A percentile compares a stretch with the other conserved stretches of the same genome.
phyloP scores from a whole-genome alignment of 2,888 invertebrate genomes.

The Hetaerina titia region DNA sequence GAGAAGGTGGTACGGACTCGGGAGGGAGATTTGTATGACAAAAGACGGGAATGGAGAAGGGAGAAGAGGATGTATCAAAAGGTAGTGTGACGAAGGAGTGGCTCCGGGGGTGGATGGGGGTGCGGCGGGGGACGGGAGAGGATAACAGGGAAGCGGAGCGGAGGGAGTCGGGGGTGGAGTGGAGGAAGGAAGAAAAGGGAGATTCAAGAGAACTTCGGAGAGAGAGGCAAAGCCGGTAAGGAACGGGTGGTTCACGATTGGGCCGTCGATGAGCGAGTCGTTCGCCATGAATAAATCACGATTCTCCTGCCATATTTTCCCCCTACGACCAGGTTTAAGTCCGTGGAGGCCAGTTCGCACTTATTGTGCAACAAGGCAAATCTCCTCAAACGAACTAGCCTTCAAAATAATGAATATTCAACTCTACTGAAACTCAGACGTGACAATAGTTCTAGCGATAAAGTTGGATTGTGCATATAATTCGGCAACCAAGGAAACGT shows the following conservation, averaged over 20 bases:
- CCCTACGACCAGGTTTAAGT: neutral
- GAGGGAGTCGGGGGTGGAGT: neutral
- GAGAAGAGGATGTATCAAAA: slow-evolving; percentile 40
- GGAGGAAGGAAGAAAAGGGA: neutral
- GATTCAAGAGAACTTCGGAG: neutral
- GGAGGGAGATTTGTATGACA: slow-evolving; percentile 60
- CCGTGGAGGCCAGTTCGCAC: neutral
- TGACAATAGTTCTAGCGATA: no score
- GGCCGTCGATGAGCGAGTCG: neutral
- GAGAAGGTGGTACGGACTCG: neutral
- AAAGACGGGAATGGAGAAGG: slow-evolving; percentile 33
- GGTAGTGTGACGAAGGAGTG: slow-evolving; percentile 52
- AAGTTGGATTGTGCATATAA: no score
- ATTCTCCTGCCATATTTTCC: neutral
- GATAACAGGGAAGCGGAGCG: neutral
- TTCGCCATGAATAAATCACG: neutral
- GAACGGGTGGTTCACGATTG: neutral
- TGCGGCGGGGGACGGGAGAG: neutral
- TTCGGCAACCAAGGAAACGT: no score
- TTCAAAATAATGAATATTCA: no score
- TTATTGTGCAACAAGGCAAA: neutral
- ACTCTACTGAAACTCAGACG: no score
- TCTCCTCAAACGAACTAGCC: neutral
- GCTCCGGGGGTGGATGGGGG: neutral
- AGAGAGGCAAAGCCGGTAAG: neutral